Base-by-base conservation (phyloP, 2,888 invertebrate species). In the Spicauda simplicius region DNA sequence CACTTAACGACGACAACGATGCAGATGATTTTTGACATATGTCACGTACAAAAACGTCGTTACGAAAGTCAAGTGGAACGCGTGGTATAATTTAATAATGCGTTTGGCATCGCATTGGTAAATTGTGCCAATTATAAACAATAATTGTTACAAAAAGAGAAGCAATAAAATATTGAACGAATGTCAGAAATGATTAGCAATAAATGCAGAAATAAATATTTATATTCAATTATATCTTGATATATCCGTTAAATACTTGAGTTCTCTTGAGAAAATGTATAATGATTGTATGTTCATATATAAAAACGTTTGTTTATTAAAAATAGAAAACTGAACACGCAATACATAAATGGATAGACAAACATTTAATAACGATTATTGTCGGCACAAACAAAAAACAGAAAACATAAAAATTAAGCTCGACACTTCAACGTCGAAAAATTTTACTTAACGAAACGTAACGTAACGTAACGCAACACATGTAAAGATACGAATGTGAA, bases 401-500 rank as follows among this genome's bases (percentile, higher is more conserved):
- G 25, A 41, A 41, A 41, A 41, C 1, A 4, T 14, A 4, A 33
- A 41, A 41, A 11, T 14, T 7, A 14, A 41, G 0, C 3, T 12
- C 52, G 20, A 53, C 20, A 1, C 0, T 41, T 3, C 10, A 37
- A 37, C 41, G 41, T 41, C 41, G 14, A 41, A 14, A 11, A 41
- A 14, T 14, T 14, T 12, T 41, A 41, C 10, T 14, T 14, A 11
- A 41, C 41, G 10, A 57, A 57, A 4, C 18, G 50, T n/a, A n/a
- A n/a, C n/a, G n/a, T n/a, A n/a, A n/a, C n/a, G n/a, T n/a, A n/a
- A n/a, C n/a, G 41, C 57, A n/a, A 37, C 12, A 16, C 18, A 50
- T 30, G 5, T 11, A 54, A 59, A 53, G 52, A 57, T 20, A 50
- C 33, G 64, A 57, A 14, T 18, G 52, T 58, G 58, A 64, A 58